These are phyloP conservation scores for Parnassius mnemosyne DNA, from an alignment of 2,888 invertebrate genomes.

Conservation along the genomic window DNA sequence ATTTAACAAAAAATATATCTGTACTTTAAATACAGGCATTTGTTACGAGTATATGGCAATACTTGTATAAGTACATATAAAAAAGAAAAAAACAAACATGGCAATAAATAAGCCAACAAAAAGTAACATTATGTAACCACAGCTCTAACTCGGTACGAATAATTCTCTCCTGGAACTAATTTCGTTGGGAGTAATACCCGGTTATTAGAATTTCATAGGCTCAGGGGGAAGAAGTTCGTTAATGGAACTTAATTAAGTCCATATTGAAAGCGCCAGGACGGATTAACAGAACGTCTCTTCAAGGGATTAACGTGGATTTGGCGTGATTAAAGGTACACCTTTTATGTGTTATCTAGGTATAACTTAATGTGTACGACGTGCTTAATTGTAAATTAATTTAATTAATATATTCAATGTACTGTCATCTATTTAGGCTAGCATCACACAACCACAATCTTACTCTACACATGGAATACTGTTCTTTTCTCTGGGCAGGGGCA, in stretches of 20 bases:
- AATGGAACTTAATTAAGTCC: slow-evolving; percentile 72
- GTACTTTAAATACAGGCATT: too few relatives aligned
- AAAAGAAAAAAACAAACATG: too few relatives aligned
- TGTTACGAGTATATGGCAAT: too few relatives aligned
- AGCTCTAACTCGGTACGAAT: slow-evolving; percentile 5
- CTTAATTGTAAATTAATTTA: neutral
- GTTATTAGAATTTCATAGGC: slow-evolving; percentile 36
- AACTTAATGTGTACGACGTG: neutral
- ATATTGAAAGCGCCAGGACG: slow-evolving; percentile 67
- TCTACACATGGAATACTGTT: too few relatives aligned
- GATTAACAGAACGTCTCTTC: slow-evolving; percentile 67
- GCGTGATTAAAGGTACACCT: slow-evolving; percentile 62
- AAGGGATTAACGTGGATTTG: slow-evolving; percentile 70
- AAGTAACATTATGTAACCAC: too few relatives aligned
- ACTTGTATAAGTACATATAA: too few relatives aligned
- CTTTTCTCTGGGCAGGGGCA: too few relatives aligned
- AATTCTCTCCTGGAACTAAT: slow-evolving; percentile 6
- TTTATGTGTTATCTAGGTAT: slow-evolving; percentile 33
- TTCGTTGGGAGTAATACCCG: slow-evolving; percentile 13
- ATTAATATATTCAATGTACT: neutral
- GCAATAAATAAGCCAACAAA: too few relatives aligned
- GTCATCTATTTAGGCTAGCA: too few relatives aligned
- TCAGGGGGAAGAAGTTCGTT: slow-evolving; percentile 53
- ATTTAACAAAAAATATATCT: too few relatives aligned
- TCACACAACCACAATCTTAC: too few relatives aligned